Evolutionary conservation across 2,888 invertebrate species (phyloP), one percentile per base, ranked within the genome.

Genomic region (Erebia aethiops): DNA sequence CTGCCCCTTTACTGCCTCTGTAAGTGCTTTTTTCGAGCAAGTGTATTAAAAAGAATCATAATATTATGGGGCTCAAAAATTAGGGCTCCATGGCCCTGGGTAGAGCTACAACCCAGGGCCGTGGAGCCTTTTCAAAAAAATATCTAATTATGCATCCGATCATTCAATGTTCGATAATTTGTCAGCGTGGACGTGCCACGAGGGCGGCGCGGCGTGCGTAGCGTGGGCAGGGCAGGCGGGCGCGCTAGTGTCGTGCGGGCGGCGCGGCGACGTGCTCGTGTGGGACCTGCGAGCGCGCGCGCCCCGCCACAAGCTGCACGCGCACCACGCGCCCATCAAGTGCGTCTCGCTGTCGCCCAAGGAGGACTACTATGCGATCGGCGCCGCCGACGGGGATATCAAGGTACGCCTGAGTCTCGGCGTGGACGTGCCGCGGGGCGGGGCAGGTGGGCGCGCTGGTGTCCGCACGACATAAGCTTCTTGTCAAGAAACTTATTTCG

Each of bases 281-380:
- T 98, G 99, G 92, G 99, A 99, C 93, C 96, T 99, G 77, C 95
- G 99, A 73, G 97, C 98, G 87, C 95, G 99, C 78, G 96, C 96
- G 69, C 95, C 98, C 69, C 95, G 98, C 1, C 97, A 98, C 88
- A 95, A 97, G 82, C 97, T 90, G 78, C 86, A 94, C 93, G 99
- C 99, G 74, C 99, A 99, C 87, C 98, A 99, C 84, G 97, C 96
- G 78, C 96, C 98, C 71, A 97, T 99, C 81, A 98, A 98, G 93
- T 98, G 98, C 87, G 95, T 99, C 78, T 97, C 98, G 65, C 95
- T 99, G 63, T 98, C 99, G 93, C 98, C 98, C 0, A 95, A 97
- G 71, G 99, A 99, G 91, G 99, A 99, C 90, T 97, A 97, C 91
- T 99, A 99, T 91, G 98, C 98, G 21, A 98, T 99, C 65, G 99